Percentiles rank a stretch among this genome's conserved stretches.
Conservation (phyloP, 2,797 vertebrate species). For the Graptemys geographica region DNA sequence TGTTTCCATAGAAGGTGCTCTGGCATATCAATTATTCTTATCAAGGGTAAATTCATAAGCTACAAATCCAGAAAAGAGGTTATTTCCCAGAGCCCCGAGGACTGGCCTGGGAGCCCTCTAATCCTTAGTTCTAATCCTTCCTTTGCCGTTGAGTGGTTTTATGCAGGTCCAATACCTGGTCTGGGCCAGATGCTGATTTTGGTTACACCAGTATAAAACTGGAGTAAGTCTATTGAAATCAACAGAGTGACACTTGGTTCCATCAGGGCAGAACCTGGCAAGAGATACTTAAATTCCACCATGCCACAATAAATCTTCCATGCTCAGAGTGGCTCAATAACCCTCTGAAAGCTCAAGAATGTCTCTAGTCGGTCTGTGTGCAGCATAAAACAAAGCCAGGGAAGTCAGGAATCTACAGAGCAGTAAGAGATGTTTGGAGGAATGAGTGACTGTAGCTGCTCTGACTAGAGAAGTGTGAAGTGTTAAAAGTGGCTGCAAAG, state of each 20-base stretch:
- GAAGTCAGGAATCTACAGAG: neutral
- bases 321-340: neutral
- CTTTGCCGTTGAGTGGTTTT: neutral
- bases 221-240: neutral
- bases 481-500: neutral
- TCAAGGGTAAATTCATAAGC: neutral
- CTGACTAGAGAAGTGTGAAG: neutral
- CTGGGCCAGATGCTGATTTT: neutral
- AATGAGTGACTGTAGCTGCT: neutral
- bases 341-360: slow-evolving; percentile 2
- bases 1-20: neutral
- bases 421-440: neutral
- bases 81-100: neutral
- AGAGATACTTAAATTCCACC: slow-evolving; percentile 34
- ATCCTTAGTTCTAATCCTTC: neutral
- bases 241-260: neutral
- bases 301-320: neutral
- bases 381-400: neutral
- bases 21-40: accelerated
- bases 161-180: neutral
- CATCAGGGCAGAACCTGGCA: slow-evolving; percentile 1
- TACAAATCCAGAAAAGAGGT: neutral
- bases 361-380: neutral
- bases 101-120: neutral
- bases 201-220: neutral